Evolutionary conservation across 2,113 vertebrate species (phyloP).

Genomic region (Casuarius casuarius): DNA sequence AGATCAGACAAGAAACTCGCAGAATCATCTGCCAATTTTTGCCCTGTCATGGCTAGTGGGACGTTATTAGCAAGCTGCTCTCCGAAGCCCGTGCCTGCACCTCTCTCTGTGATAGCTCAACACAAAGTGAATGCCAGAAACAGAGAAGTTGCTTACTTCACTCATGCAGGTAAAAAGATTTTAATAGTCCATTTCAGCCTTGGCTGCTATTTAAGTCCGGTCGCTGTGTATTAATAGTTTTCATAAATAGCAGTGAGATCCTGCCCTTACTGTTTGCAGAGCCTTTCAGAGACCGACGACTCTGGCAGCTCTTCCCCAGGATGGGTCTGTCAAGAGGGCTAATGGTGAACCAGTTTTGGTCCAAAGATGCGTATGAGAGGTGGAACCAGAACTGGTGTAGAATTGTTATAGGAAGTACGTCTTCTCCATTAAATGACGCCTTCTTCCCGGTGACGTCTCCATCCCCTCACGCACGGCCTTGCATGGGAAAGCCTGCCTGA

Average conservation of each 20-base stretch:
- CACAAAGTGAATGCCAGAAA: neutral
- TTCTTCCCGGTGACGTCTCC: neutral
- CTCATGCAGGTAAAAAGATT: no score
- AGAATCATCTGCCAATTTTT: neutral
- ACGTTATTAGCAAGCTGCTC: neutral
- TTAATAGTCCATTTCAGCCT: neutral
- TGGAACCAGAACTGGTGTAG: neutral
- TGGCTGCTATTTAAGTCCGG: neutral
- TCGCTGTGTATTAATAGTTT: neutral
- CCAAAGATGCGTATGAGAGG: accelerated
- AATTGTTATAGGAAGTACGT: accelerated
- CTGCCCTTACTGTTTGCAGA: neutral
- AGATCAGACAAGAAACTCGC: neutral
- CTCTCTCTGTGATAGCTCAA: neutral
- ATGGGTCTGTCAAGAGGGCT: neutral
- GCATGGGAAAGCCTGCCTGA: neutral
- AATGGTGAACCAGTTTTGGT: neutral
- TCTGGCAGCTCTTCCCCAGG: neutral
- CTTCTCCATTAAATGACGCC: accelerated
- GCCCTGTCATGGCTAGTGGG: no score
- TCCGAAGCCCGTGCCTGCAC: neutral
- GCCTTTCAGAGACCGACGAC: neutral
- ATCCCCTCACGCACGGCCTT: accelerated
- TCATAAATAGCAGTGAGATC: neutral
- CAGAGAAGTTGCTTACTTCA: neutral